Base-by-base conservation (phyloP, 23 tunicate species). In the Halocynthia aurantium region DNA sequence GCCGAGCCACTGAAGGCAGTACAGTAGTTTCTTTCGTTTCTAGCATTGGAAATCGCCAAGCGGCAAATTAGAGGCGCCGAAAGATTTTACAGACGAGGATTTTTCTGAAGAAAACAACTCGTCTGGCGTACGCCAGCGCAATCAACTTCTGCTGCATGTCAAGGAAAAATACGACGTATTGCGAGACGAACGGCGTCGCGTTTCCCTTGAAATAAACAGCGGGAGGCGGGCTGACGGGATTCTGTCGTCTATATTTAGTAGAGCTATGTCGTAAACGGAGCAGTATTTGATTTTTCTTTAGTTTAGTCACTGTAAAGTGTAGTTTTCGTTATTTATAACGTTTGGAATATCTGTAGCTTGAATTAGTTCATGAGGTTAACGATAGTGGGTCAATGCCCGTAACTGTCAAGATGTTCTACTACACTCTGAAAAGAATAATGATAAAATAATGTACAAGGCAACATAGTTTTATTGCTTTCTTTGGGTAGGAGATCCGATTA, bases 11-110 rank as follows among this genome's bases (percentile, higher is more conserved):
- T 13, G 64, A 58, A 58, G 64, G 64, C 18, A 17, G 12, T 57
- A 13, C 62, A 57, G 18, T 58, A 31, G 44, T 31, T 0, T 31
- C 15, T 50, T 12, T 12, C 15, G 13, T 52, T 63, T 8, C 6
- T 76, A 88, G 95, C 55, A 56, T 8, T 88, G 95, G 95, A 88
- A 83, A 61, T 72, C 68, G 53, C 85, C 75, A 19, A 74, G 79
- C 44, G 95, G 95, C n/a, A 75, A 79, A 53, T 52, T 78, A 65
- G 95, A 88, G 73, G 20, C 78, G 10, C 40, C 67, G 0, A 55
- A 57, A 58, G 85, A 76, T 8, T 89, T 84, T 61, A 84, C 82
- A 2, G 81, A 72, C 5, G 96, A 89, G 54, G 96, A 89, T 76
- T 89, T 56, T 54, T 53, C 84, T n/a, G 86, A 75, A 54, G 50